These are phyloP conservation scores for Temnothorax longispinosus DNA, from an alignment of 1,140 invertebrate species.

Conservation along the genomic window DNA sequence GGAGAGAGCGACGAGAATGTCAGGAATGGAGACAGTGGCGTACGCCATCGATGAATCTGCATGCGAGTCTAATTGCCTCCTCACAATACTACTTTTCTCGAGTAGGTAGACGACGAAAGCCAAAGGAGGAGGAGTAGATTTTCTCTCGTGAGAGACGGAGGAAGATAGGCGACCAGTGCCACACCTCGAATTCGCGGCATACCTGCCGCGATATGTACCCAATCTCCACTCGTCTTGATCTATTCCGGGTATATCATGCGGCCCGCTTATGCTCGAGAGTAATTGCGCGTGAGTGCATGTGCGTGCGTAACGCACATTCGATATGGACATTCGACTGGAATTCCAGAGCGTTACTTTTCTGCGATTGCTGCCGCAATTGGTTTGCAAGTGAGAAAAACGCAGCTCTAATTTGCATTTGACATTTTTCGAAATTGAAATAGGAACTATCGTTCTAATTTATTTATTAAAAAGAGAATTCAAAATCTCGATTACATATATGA, in stretches of 20 bases:
- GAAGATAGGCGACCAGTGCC: conserved; percentile 57
- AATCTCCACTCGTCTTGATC: conserved; percentile 68
- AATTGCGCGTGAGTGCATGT: conserved; percentile 48
- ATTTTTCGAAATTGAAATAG: neutral
- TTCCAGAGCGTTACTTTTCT: conserved; percentile 24
- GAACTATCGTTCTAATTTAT: neutral
- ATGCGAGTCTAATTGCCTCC: conserved; percentile 41
- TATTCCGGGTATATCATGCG: conserved; percentile 49
- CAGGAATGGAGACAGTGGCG: conserved; percentile 47
- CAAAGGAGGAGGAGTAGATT: conserved; percentile 55
- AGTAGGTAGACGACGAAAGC: conserved; percentile 30
- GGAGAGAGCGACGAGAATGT: conserved; percentile 27
- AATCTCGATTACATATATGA: neutral
- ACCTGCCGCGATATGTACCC: conserved; percentile 66
- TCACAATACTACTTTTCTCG: conserved; percentile 30
- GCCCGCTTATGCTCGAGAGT: conserved; percentile 19
- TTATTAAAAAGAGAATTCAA: neutral
- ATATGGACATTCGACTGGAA: conserved; percentile 38
- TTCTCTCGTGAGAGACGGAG: conserved; percentile 57
- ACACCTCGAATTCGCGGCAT: conserved; percentile 79
- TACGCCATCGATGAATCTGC: conserved; percentile 38
- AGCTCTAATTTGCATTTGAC: neutral
- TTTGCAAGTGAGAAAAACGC: neutral
- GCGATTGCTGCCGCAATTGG: neutral
- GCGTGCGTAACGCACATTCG: conserved; percentile 54